Evolutionary conservation across 2,113 vertebrate genomes (phyloP), one percentile per base, ranked within the genome.

Genomic region (Tetrao urogallus): DNA sequence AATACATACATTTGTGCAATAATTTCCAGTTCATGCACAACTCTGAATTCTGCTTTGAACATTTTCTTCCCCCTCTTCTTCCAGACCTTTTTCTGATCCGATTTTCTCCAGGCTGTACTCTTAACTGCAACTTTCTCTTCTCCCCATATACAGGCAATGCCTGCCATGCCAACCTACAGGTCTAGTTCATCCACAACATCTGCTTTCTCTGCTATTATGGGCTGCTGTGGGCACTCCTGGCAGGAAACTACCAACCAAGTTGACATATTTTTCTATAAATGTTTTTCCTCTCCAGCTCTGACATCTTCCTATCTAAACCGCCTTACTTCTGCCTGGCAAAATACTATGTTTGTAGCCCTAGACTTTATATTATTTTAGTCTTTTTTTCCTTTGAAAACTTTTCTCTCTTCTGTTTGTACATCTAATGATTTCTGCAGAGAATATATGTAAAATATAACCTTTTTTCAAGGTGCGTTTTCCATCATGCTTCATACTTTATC

Each of bases 201-300:
- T 88, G 61, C 57, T 36, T 84, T 71, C 76, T 83, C 76, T 63
- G 2, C 54, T 36, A 1, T 66, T 74, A 25, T 11, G 28, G 42
- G 22, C n/a, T 90, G 83, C 86, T 75, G 47, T 21, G 80, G 94
- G 82, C 69, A 89, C 54, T 86, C 48, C 78, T 86, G 80, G 90
- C 88, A 94, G 70, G 43, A 45, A 38, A 75, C 27, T 78, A 92
- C 32, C 78, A 90, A 84, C 70, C 77, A 88, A 10, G 77, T 65
- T 75, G 80, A 84, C 43, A 87, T 94, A 66, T 92, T 94, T 54
- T 69, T 92, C 89, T 90, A 87, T 16, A 94, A 82, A 84, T 69
- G 81, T n/a, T 90, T 88, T 72, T 82, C 66, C 73, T 54, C 70
- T 70, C 90, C 77, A 89, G 81, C 70, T 89, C 77, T 75, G 73